Base-by-base conservation (phyloP, 2,797 vertebrate species). In the Pachyuromys duprasi region DNA sequence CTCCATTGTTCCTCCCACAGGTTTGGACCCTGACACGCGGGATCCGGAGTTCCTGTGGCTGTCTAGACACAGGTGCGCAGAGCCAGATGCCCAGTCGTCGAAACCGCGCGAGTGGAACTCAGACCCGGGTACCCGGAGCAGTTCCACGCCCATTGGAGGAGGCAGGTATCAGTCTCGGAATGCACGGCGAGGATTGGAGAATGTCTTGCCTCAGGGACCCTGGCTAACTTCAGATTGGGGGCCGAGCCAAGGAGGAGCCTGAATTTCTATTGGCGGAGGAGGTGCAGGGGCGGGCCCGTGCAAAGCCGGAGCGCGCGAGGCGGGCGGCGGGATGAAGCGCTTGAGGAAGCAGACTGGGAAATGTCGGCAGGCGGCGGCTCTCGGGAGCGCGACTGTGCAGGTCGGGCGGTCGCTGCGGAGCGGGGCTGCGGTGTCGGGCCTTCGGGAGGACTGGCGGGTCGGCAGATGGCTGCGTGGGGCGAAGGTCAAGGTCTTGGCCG, bases 11-110 rank as follows among this genome's bases (percentile, higher is more conserved):
- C 60, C 53, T 80, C 42, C 75, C n/a, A 60, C 96, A 97, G 96
- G 92, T 9, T 74, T 90, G 45, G 76, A 94, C 36, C 45, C 98
- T 11, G 72, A 94, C 49, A 96, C 96, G 4, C 98, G 97, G 0
- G 98, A 97, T 42, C 97, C 97, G 7, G 96, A 98, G 87, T 99
- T 99, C 90, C 98, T 97, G 70, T 99, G 99, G 99, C 98, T 99
- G 74, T 96, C 94, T 49, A 98, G 98, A 93, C 99, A 99, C 97
- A 97, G 97, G 83, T 55, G 92, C 45, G 1, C 80, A 0, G 18
- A 89, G 26, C 67, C 20, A 14, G 78, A 86, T 39, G 20, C 79
- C 0, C 80, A 95, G 20, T 2, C 2, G 4, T 28, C n/a, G 0
- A 65, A 5, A 28, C 92, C 28, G 8, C 28, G 2, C 0, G 3